Base-by-base conservation (phyloP, 92 coral and sea anemone genomes). In the Micromussa lordhowensis region DNA sequence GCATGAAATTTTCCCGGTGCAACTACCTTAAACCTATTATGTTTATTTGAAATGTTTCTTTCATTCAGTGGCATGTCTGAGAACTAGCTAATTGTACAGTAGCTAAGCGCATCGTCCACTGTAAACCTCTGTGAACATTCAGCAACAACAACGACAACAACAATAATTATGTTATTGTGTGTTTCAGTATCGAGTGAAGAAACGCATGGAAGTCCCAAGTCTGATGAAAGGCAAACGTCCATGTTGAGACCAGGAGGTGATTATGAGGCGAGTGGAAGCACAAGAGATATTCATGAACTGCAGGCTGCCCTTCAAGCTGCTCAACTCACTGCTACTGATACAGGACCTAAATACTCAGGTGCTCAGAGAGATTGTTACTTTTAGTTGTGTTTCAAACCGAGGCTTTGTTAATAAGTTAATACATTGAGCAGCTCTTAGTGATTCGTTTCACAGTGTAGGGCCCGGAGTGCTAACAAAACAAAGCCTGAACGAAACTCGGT, bases 221-320 rank as follows among this genome's bases (percentile, higher is more conserved):
- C 54, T 11, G 21, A 75, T 58, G 80, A 73, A 31, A 36, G 30
- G 28, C 81, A 32, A 28, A 38, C 83, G 5, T 78, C 83, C 16
- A 29, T 66, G 89, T 24, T 63, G 21, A 61, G 61, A 78, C 63
- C 89, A 48, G 76, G 82, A 26, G 21, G 66, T 63, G 83, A 77
- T 29, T 77, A 77, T 32, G 83, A 77, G 71, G 90, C 92, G 61
- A 93, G 98, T 74, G 90, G 96, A 26, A 95, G 92, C 49, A 93
- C 98, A 55, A 92, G 92, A 61, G 96, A 97, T 28, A 88, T 97
- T 32, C 95, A 92, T 29, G 98, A 96, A 51, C 93, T 97, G 55
- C 98, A 93, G 55, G 94, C 95, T 35, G 99, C 99, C 7, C 93
- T 97, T 15, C 92, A 90, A 64, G 96, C 94, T 48, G 98, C 97